Percentiles rank a stretch among this genome's conserved stretches.
Conservation (phyloP, 2,113 vertebrate species). For the Pituophis catenifer region DNA sequence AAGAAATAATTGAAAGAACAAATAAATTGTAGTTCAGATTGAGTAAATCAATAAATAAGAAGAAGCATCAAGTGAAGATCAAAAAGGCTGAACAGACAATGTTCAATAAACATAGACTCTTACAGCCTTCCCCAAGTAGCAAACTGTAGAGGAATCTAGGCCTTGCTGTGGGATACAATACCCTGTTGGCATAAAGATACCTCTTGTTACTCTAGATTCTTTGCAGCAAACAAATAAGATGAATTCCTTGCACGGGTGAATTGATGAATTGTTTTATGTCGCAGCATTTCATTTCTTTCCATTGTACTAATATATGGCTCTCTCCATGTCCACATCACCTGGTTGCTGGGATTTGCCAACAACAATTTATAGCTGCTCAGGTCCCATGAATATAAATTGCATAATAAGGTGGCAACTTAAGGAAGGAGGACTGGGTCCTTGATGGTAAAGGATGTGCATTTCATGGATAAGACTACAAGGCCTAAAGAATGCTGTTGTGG, state of each 20-base stretch:
- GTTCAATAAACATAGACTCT: no score
- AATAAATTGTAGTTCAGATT: not conserved
- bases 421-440: not conserved
- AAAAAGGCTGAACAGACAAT: not conserved
- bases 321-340: not conserved
- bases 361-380: not conserved
- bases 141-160: not conserved
- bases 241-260: not conserved
- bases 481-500: not conserved
- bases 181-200: not conserved
- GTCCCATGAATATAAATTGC: not conserved
- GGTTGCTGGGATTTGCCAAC: not conserved
- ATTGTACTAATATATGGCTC: no score
- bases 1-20: not conserved
- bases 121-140: not conserved
- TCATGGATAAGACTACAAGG: not conserved
- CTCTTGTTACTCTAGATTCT: no score
- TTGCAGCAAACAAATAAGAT: no score
- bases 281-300: not conserved
- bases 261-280: not conserved
- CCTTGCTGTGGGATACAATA: not conserved
- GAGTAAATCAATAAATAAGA: not conserved
- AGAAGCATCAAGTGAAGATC: not conserved
- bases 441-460: not conserved
- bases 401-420: not conserved